Evolutionary conservation across 92 coral and sea anemone genomes (phyloP), one percentile per base, ranked within the genome.

Genomic region (Chrysogorgia sp.): DNA sequence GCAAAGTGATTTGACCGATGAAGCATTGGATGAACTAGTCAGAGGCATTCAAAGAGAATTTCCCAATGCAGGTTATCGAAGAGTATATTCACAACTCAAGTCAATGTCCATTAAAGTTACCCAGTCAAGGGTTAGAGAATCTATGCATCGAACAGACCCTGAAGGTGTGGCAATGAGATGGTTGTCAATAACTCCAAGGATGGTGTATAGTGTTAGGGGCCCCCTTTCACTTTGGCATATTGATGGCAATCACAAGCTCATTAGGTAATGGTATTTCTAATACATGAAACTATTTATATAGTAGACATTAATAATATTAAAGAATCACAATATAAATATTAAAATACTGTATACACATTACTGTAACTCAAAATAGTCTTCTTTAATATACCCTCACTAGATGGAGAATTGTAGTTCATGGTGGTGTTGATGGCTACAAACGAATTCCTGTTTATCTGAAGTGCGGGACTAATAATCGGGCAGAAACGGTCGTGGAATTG

Each of bases 171-270:
- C 86, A 22, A 69, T 71, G 87, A 81, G 91, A 55, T 90, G 91
- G 96, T 59, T 84, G 37, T 57, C 85, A 22, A 61, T 87, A 40
- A 90, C 91, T 19, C 88, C 89, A 2, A 83, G n/a, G n/a, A n/a
- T n/a, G n/a, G n/a, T n/a, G n/a, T n/a, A n/a, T n/a, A n/a, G n/a
- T n/a, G 89, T 90, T 2, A 56, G 85, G n/a, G 91, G 91, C 6
- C 89, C n/a, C 89, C 74, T 84, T 10, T 65, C 89, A 19, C 62
- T 90, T 37, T 86, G 93, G 90, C 90, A 89, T 55, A 83, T 89
- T 20, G 90, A 86, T 79, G 93, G 91, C 23, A 86, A 86, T 53
- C 94, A 90, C 69, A 90, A 86, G 50, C 71, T 90, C 68, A 84
- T 80, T 32, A 67, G 90, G 94, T 86, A 83, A 40, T 62, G 24